Base-by-base conservation (phyloP, 2,888 invertebrate species). In the Macaria notata region DNA sequence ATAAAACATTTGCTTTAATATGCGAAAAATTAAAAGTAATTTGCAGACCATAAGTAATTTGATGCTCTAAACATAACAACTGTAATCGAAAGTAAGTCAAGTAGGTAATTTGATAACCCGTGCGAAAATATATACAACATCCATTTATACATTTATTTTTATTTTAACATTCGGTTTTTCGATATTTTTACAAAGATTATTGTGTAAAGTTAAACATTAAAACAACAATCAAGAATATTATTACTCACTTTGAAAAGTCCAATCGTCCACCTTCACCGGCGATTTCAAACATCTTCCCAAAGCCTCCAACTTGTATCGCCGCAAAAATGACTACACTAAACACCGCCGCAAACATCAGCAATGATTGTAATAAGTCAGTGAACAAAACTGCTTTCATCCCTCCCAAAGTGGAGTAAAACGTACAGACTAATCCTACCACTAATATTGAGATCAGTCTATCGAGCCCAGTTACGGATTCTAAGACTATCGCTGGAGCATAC, bases 371-470 rank as follows among this genome's bases (percentile, higher is more conserved):
- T 2, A 98, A 94, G 75, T 98, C 98, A 0, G 97, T 97, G 69
- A 97, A 94, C 49, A 98, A 84, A 0, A 98, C 97, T 3, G 98
- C 97, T 80, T 98, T 98, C 94, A 98, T 97, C 39, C 98, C 98
- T 19, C 98, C 98, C 63, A 97, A 91, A 0, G 96, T 95, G 0
- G 97, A 96, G 73, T 97, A 97, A 78, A 97, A 96, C 0, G 97
- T 96, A 76, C 97, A 97, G 3, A 95, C 96, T 46, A 95, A 75
- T 1, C 95, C 96, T 54, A 96, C 94, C 0, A 94, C 92, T 55
- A 97, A 79, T 65, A 97, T 95, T 1, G 97, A 96, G 63, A 94
- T 89, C 33, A 94, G 80, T 84, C 94, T 93, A 61, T 94, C 93
- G 5, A 97, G 85, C n/a, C 96, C 96, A 1, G 97, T 97, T 36